Base-by-base conservation (phyloP, 2,888 invertebrate species). In the Amphipyra berbera region DNA sequence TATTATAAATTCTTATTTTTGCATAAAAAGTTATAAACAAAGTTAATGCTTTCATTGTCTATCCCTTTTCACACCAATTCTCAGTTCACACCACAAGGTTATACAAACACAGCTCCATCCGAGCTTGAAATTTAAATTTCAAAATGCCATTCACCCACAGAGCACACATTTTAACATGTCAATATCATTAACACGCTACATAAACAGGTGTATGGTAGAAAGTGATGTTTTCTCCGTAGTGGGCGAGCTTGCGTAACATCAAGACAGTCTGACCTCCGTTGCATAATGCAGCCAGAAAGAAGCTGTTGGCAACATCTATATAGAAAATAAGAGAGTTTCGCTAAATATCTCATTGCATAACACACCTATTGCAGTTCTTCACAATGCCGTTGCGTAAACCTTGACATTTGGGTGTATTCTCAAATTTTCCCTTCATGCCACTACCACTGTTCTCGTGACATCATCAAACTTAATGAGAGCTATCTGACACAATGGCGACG, bases 1-100 rank as follows among this genome's bases (percentile, higher is more conserved):
- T 95, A 94, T 89, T 87, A 93, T 94, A 93, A 91, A 90, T 86
- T 86, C 88, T 90, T 92, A 87, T 88, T 90, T 94, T 94, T 93
- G 92, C 92, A 93, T 92, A 93, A 93, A 94, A 92, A 87, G 84
- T 88, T 90, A 59, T 65, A 73, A 65, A 75, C 54, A 71, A 73
- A 65, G 49, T 65, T 15, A 59, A 44, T 27, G 30, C 53, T 74
- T 71, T 71, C 42, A 79, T 73, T 77, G 15, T 42, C 21, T 15
- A 41, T 45, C 15, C 63, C 55, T 21, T 47, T 27, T 8, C 44
- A 14, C 55, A 62, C 30, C 35, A 15, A 47, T 7, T 8, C 27
- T 14, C 8, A 21, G 8, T 44, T 9, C 41, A 42, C 41, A 48
- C 71, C 6, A 55, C 62, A 66, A 63, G 54, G 54, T 66, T 67